Conservation (phyloP, 2,797 vertebrate species). For the Gymnoscopelus microlampas region DNA sequence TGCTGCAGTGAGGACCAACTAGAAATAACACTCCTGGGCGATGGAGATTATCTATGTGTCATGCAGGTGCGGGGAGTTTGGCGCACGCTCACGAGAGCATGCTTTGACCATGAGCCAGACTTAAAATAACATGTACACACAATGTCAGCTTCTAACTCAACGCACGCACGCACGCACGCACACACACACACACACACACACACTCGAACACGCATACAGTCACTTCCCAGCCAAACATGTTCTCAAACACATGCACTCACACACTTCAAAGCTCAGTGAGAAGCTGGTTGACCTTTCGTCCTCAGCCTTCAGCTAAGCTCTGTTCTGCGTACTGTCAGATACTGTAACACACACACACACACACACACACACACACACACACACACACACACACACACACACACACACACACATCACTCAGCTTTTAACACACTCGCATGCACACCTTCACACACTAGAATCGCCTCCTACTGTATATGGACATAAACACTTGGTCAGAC, state of each 20-base stretch:
- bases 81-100: too few relatives aligned
- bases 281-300: not conserved
- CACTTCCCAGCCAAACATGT: too few relatives aligned
- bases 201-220: not conserved
- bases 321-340: not conserved
- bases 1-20: too few relatives aligned
- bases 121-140: not conserved
- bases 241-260: not conserved
- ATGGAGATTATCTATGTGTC: too few relatives aligned
- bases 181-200: not conserved
- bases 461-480: too few relatives aligned
- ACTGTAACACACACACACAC: slow-evolving; percentile 2
- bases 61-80: too few relatives aligned
- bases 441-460: not conserved
- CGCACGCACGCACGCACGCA: not conserved
- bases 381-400: slow-evolving; percentile 9
- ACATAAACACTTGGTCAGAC: too few relatives aligned
- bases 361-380: slow-evolving; percentile 2
- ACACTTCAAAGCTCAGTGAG: not conserved
- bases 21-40: too few relatives aligned
- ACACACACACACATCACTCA: not conserved
- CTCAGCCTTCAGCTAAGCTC: not conserved
- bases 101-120: too few relatives aligned
- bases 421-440: not conserved
- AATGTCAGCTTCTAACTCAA: not conserved